Conservation (phyloP, 2,113 vertebrate species). For the Ailurus styani region DNA sequence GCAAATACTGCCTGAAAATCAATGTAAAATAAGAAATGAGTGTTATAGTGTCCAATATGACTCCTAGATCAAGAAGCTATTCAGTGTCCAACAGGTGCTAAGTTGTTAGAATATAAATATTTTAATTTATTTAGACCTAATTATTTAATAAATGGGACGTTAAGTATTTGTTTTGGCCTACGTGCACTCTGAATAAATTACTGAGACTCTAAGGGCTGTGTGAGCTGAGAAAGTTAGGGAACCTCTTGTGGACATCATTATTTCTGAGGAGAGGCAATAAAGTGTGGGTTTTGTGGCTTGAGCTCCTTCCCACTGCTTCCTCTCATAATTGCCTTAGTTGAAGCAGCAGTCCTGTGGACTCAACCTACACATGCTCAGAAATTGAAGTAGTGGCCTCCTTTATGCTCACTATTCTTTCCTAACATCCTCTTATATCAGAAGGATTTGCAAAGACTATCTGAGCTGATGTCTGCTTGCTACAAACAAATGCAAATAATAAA, state of each 20-base stretch:
- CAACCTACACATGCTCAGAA: background rate
- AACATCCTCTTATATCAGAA: background rate
- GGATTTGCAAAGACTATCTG: constrained; percentile 1
- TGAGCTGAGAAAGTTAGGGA: background rate
- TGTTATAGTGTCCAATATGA: background rate
- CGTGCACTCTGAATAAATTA: background rate
- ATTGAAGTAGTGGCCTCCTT: background rate
- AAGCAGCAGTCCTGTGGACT: background rate
- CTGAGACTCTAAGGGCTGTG: background rate
- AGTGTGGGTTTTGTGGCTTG: background rate
- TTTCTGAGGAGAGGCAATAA: constrained; percentile 3
- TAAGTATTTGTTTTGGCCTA: background rate
- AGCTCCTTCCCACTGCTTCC: background rate
- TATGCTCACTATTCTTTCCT: background rate
- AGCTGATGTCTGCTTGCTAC: background rate
- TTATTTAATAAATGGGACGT: background rate
- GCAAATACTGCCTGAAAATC: constrained; percentile 14
- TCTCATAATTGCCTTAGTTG: background rate
- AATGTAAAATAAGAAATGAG: constrained; percentile 23
- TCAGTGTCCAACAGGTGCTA: background rate
- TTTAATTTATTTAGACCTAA: background rate
- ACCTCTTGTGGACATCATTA: background rate
- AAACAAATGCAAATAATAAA: constrained; percentile 18
- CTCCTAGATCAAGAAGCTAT: background rate
- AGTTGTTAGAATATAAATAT: constrained; percentile 18